Evolutionary conservation across 2,888 invertebrate species (phyloP), one percentile per base, ranked within the genome.

Genomic region (Pyralis farinalis): DNA sequence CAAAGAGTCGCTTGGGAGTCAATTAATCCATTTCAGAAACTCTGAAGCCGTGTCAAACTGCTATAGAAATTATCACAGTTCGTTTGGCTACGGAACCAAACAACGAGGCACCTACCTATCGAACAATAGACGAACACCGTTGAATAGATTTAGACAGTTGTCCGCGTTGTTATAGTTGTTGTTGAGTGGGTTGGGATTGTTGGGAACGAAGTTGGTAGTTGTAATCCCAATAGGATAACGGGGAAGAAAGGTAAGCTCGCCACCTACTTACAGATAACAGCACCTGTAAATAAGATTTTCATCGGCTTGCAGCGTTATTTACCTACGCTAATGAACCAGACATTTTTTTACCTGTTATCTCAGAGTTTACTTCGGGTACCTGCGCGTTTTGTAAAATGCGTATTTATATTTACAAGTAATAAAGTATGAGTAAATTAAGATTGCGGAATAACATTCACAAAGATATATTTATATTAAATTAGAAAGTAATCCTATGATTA

Each of bases 161-260:
- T 22, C 37, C 30, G 29, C 21, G 22, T 37, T 37, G 36, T 36
- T 37, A 37, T 37, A 37, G 37, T 37, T 31, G 37, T 11, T n/a
- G n/a, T n/a, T n/a, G n/a, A n/a, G n/a, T n/a, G n/a, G n/a, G n/a
- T n/a, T n/a, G n/a, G 21, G 30, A 27, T 12, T 7, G 36, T n/a
- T 36, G 7, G 20, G 29, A 29, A 20, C 12, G 16, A 20, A 29
- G 12, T 28, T 35, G n/a, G 28, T 9, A 9, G 29, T 20, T 29
- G 36, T 36, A 36, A 36, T 32, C 16, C 20, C 32, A 16, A 32
- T 16, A 9, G 32, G 32, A 32, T 32, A 16, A 12, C 32, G 4
- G 20, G 1, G 25, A 32, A 20, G 20, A n/a, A 12, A 32, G 32
- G n/a, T n/a, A 25, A 25, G 25, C 32, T 32, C 32, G 9, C 32